These are phyloP conservation scores for Melanostoma scalare DNA, from an alignment of 2,888 invertebrate genomes.

Conservation along the genomic window DNA sequence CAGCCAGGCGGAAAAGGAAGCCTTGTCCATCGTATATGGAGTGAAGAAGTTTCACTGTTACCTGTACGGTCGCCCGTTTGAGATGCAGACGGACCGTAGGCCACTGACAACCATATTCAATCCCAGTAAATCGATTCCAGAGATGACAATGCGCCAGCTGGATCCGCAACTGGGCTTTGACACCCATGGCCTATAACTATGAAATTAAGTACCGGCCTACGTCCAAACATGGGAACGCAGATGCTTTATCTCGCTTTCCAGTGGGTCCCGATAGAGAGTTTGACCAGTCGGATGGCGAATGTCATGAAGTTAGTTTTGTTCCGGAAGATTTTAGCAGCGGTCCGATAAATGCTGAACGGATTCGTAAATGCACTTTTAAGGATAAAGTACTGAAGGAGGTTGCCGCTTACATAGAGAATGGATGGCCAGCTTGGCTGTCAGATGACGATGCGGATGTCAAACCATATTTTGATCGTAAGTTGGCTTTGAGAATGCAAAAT, in stretches of 20 bases:
- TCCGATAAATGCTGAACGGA: background rate
- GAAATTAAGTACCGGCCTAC: too few relatives aligned
- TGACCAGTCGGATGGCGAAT: conserved; percentile 1
- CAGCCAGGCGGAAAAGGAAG: too few relatives aligned
- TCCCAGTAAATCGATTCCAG: conserved; percentile 13
- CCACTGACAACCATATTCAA: too few relatives aligned
- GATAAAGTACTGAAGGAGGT: background rate
- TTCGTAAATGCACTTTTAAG: conserved; percentile 4
- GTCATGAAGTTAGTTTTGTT: background rate
- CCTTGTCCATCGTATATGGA: too few relatives aligned
- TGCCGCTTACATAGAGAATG: conserved; percentile 14
- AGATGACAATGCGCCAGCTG: conserved; percentile 42
- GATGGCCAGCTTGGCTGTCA: conserved; percentile 17
- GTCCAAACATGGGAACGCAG: too few relatives aligned
- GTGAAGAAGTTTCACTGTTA: too few relatives aligned
- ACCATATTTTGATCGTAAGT: conserved; percentile 31
- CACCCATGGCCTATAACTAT: conserved; percentile 13
- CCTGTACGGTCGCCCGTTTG: conserved; percentile 53
- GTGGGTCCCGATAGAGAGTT: conserved; percentile 31
- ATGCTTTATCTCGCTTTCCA: conserved; percentile 27
- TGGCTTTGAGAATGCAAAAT: too few relatives aligned
- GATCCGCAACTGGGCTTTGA: background rate
- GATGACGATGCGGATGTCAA: background rate
- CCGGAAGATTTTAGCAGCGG: background rate
- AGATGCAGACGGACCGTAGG: conserved; percentile 53